phyloP scores from a whole-genome alignment of 2,888 invertebrate genomes.

The Lasioglossum pauxillum region DNA sequence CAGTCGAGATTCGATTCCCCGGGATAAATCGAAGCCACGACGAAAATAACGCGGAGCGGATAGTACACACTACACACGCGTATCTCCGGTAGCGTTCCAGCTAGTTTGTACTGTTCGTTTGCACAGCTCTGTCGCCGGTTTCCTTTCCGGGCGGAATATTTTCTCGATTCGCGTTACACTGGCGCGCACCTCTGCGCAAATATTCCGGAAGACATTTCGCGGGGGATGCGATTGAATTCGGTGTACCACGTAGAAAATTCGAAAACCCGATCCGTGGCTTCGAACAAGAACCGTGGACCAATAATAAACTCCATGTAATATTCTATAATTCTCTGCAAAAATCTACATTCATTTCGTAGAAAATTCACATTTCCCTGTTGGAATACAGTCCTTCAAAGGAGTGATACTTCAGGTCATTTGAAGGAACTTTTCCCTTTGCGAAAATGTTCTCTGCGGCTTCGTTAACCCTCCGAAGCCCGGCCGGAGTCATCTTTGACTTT shows the following conservation, averaged over 20 bases:
- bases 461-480: too few relatives aligned
- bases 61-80: background rate
- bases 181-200: conserved; percentile 29
- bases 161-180: conserved; percentile 33
- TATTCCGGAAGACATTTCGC: conserved; percentile 19
- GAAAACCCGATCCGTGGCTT: background rate
- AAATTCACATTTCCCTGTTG: too few relatives aligned
- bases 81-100: background rate
- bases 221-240: conserved; percentile 14
- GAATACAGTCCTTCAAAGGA: too few relatives aligned
- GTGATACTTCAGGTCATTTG: too few relatives aligned
- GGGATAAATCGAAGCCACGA: background rate
- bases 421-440: too few relatives aligned
- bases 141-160: conserved; percentile 50
- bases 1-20: conserved; percentile 1
- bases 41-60: background rate
- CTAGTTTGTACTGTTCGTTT: background rate
- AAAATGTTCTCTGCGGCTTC: too few relatives aligned
- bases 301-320: background rate
- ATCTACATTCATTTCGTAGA: background rate
- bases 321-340: background rate
- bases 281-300: background rate
- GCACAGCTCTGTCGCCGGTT: conserved; percentile 32
- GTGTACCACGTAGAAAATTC: background rate
- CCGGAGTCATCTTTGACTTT: too few relatives aligned